phyloP scores from a whole-genome alignment of 2,888 invertebrate genomes.

The Unio pictorum region DNA sequence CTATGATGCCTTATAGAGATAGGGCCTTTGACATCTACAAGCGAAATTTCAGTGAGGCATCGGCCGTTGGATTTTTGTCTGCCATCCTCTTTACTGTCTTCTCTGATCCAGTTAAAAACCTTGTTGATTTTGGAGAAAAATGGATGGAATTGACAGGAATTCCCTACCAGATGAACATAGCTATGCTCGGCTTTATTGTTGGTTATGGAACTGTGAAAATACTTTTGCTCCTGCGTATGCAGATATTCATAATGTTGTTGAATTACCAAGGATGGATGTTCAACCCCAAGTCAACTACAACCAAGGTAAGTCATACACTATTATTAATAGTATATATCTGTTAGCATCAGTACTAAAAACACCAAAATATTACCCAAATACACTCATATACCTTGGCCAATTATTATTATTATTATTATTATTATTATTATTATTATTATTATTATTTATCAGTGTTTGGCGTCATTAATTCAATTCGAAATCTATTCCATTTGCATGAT shows the following conservation, averaged over 20 bases:
- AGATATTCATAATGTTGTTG: conserved; percentile 44
- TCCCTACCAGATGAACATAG: conserved; percentile 51
- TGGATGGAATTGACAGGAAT: conserved; percentile 49
- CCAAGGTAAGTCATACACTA: conserved; percentile 29
- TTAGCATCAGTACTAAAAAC: too few relatives aligned
- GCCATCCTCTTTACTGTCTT: conserved; percentile 49
- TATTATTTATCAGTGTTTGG: too few relatives aligned
- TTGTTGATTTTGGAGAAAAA: conserved; percentile 51
- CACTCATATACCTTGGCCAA: too few relatives aligned
- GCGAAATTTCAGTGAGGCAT: conserved; percentile 47
- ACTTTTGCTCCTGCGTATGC: conserved; percentile 38
- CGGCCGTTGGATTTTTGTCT: conserved; percentile 47
- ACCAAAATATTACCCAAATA: too few relatives aligned
- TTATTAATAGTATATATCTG: too few relatives aligned
- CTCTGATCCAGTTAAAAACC: conserved; percentile 40
- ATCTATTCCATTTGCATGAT: too few relatives aligned
- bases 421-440: too few relatives aligned
- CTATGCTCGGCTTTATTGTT: conserved; percentile 46
- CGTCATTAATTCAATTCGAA: too few relatives aligned
- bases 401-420: too few relatives aligned
- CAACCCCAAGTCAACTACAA: conserved; percentile 45
- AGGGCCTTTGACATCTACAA: conserved; percentile 36
- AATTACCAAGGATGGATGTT: conserved; percentile 50
- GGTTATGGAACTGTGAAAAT: conserved; percentile 45
- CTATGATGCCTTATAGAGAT: conserved; percentile 44